phyloP scores from a whole-genome alignment of 2,113 vertebrate genomes.

The Calidris pugnax region DNA sequence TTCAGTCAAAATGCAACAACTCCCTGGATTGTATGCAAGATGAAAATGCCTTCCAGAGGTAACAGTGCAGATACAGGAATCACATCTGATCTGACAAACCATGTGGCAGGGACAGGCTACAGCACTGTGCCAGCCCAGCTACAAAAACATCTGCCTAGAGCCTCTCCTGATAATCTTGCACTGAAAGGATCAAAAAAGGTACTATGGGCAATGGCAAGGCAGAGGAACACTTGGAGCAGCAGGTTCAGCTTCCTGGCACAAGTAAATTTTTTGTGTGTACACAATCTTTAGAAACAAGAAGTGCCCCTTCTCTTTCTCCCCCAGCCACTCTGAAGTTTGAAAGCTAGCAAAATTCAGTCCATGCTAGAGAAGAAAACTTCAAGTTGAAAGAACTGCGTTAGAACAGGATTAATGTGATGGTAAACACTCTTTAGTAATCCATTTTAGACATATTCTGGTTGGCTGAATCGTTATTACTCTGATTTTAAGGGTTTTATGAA shows the following conservation, averaged over 20 bases:
- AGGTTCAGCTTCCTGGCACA: background rate
- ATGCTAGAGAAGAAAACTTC: background rate
- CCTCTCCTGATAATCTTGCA: background rate
- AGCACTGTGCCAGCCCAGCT: background rate
- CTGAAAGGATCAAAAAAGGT: background rate
- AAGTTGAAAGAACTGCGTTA: background rate
- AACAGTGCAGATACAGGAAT: background rate
- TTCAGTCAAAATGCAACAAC: background rate
- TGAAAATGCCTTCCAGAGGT: conserved; percentile 32
- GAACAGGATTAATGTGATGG: background rate
- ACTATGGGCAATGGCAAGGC: background rate
- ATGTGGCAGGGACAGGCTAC: background rate
- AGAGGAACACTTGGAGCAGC: background rate
- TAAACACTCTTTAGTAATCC: background rate
- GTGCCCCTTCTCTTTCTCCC: background rate
- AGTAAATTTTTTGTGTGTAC: background rate
- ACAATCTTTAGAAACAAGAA: background rate
- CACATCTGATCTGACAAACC: background rate
- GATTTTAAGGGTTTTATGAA: background rate
- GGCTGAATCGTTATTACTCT: background rate
- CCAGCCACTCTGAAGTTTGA: background rate
- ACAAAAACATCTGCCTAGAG: background rate
- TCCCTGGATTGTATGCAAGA: background rate
- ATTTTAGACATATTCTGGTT: background rate
- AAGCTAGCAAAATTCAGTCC: background rate